Base-by-base conservation (phyloP, 2,888 invertebrate species). In the Ophion obscuratus region DNA sequence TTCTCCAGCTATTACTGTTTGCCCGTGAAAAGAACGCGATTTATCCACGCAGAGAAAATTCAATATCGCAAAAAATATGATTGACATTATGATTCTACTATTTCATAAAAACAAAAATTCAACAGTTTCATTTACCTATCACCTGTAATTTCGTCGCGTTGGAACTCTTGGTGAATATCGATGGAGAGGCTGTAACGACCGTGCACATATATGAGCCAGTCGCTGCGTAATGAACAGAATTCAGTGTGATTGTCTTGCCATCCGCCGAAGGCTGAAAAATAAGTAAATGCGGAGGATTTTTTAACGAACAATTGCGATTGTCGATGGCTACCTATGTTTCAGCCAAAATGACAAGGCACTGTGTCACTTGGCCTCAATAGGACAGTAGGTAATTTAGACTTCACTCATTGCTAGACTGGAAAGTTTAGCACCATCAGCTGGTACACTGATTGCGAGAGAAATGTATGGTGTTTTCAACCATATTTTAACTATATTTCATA, bases 151-250 rank as follows among this genome's bases (percentile, higher is more conserved):
- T 96, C 93, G 97, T 97, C 91, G 96, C 95, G 90, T 96, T 96
- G 53, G 97, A 97, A 90, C 96, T 96, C 95, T 97, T 97, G 61
- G 97, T 97, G 94, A 97, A 97, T 91, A 98, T 96, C 80, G 85
- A 86, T 87, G 98, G 97, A 73, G 97, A 96, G 92, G 97, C 97
- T 91, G 97, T 96, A 80, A 97, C 97, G 40, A 98, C 97, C 92
- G 97, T 97, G 93, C 98, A 98, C 83, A 96, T 96, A 94, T 98
- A 98, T 78, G 96, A 95, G 40, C 97, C 98, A 17, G 97, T 96
- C 67, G 97, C 97, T 81, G 96, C 95, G 94, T 97, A 97, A 93
- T 97, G 97, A 92, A 97, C 95, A 93, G 96, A 95, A 90, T 96
- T 96, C 90, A 98, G 94, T 87, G 96, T 96, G 93, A 97, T 96